Conservation (phyloP, 2,888 invertebrate genomes). For the Dendrolimus houi region DNA sequence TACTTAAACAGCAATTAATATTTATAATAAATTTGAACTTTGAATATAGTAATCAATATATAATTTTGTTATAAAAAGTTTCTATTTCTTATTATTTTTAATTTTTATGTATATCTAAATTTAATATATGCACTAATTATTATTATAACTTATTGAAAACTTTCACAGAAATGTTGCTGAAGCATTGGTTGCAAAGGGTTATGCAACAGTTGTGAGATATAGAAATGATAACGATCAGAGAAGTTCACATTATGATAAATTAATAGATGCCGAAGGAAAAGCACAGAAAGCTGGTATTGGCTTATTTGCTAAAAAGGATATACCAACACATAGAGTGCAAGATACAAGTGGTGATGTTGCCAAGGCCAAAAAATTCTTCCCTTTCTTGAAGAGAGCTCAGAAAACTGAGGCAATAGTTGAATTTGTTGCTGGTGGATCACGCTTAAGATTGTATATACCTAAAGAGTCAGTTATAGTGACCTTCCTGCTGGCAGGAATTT, state of each 20-base stretch:
- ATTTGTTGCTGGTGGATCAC: constrained; percentile 97
- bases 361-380: constrained; percentile 93
- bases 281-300: constrained; percentile 89
- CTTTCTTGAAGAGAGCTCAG: constrained; percentile 93
- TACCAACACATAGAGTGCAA: constrained; percentile 87
- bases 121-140: not conserved
- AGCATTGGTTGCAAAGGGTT: constrained; percentile 92
- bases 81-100: constrained; percentile 2
- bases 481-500: constrained; percentile 87
- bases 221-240: constrained; percentile 97
- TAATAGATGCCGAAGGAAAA: constrained; percentile 94
- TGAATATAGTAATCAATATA: no score
- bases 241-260: constrained; percentile 93
- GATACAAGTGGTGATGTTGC: constrained; percentile 90
- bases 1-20: no score
- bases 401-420: constrained; percentile 95
- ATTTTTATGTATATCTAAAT: not conserved
- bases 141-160: not conserved
- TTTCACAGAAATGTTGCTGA: constrained; percentile 92
- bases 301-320: constrained; percentile 91
- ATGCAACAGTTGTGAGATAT: constrained; percentile 94
- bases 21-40: no score
- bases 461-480: constrained; percentile 96
- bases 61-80: not conserved
- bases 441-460: constrained; percentile 94